Conservation (phyloP, 2,888 invertebrate genomes). For the Drosophila leonis region DNA sequence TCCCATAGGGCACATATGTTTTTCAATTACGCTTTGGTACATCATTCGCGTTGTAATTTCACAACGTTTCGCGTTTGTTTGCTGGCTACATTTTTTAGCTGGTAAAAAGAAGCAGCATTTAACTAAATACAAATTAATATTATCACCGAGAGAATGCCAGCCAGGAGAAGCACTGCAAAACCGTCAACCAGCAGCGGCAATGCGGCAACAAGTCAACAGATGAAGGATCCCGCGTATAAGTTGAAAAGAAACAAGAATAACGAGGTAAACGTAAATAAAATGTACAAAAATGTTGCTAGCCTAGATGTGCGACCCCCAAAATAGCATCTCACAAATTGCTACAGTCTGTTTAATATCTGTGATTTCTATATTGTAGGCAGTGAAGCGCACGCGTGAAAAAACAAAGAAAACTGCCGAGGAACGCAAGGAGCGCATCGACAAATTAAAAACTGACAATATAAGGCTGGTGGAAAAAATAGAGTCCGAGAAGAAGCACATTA, state of each 20-base stretch:
- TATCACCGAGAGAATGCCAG: slow-evolving; percentile 83
- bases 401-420: slow-evolving; percentile 82
- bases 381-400: slow-evolving; percentile 84
- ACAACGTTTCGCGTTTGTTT: slow-evolving; percentile 56
- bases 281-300: slow-evolving; percentile 52
- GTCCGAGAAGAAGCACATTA: slow-evolving; percentile 74
- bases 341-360: slow-evolving; percentile 30
- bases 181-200: slow-evolving; percentile 42
- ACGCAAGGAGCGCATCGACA: slow-evolving; percentile 82
- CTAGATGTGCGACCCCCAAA: slow-evolving; percentile 52
- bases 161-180: slow-evolving; percentile 79
- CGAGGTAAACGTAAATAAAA: slow-evolving; percentile 72
- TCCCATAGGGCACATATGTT: slow-evolving; percentile 59
- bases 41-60: slow-evolving; percentile 69
- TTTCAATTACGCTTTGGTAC: slow-evolving; percentile 67
- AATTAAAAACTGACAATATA: slow-evolving; percentile 75
- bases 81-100: slow-evolving; percentile 48
- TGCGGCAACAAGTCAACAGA: slow-evolving; percentile 66
- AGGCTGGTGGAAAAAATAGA: slow-evolving; percentile 75
- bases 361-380: slow-evolving; percentile 74
- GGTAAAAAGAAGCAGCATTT: slow-evolving; percentile 9
- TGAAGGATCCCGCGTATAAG: slow-evolving; percentile 77
- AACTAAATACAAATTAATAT: slow-evolving; percentile 81
- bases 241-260: slow-evolving; percentile 84
- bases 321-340: slow-evolving; percentile 49